phyloP scores from a whole-genome alignment of 2,113 vertebrate species.

The Tetrax tetrax region DNA sequence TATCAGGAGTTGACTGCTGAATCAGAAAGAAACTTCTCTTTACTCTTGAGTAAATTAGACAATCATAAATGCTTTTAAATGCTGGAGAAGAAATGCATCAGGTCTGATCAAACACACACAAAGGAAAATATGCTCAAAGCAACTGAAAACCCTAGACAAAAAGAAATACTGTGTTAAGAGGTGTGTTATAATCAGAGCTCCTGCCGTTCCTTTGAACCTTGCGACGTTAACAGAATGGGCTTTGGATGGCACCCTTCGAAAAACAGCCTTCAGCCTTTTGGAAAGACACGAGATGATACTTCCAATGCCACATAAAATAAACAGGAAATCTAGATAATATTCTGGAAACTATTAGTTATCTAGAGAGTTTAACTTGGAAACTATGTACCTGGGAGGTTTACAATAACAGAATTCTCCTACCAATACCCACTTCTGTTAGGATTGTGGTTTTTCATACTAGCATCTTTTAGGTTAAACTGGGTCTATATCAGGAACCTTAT shows the following conservation, averaged over 20 bases:
- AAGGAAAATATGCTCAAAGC: not conserved
- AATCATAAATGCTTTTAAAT: not conserved
- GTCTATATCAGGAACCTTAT: not conserved
- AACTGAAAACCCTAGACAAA: not conserved
- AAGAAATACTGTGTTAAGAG: not conserved
- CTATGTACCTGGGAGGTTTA: not conserved
- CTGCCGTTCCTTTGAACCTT: not conserved
- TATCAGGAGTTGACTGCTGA: not conserved
- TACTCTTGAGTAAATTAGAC: not conserved
- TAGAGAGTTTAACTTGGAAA: not conserved
- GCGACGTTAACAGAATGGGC: fast-evolving
- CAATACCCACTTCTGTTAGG: not conserved
- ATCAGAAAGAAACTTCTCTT: conserved; percentile 6
- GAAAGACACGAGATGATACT: not conserved
- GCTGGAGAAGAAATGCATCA: not conserved
- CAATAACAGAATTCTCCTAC: not conserved
- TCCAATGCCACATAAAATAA: not conserved
- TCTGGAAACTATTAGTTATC: not conserved
- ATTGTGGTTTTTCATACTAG: not conserved
- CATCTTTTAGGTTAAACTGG: not conserved
- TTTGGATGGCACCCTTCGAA: not conserved
- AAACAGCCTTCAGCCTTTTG: not conserved
- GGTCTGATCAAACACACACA: not conserved
- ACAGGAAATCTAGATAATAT: not conserved
- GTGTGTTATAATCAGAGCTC: not conserved